phyloP scores from a whole-genome alignment of 2,888 invertebrate species.

The Cantharis nigra region DNA sequence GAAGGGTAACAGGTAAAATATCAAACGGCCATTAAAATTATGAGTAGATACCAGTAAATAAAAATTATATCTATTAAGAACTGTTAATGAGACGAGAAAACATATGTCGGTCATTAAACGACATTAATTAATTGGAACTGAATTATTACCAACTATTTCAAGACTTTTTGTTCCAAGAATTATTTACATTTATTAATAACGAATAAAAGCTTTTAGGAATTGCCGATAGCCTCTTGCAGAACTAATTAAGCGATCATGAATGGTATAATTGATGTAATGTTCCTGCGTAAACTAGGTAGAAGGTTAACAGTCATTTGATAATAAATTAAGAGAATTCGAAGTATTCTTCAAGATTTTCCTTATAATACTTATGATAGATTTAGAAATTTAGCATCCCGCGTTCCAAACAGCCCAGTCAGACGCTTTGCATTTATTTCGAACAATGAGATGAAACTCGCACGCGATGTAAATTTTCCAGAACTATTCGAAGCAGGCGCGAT shows the following conservation, averaged over 20 bases:
- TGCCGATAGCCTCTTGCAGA: neutral
- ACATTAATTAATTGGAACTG: neutral
- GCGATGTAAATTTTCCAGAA: slow-evolving; percentile 56
- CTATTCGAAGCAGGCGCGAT: slow-evolving; percentile 55
- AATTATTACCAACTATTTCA: neutral
- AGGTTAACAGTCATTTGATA: neutral
- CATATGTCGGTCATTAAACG: neutral
- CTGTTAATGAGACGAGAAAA: neutral
- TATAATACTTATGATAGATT: slow-evolving; percentile 28
- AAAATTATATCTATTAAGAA: neutral
- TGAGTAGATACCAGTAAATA: neutral
- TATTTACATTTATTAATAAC: neutral
- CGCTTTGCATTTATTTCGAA: slow-evolving; percentile 56
- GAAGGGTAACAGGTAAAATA: neutral
- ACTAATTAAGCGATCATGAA: neutral
- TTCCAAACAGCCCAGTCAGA: slow-evolving; percentile 35
- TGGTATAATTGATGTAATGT: neutral
- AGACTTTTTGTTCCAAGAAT: neutral
- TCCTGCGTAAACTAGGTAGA: neutral
- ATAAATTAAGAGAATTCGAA: neutral
- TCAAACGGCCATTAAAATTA: neutral
- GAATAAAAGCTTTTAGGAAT: neutral
- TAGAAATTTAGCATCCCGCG: slow-evolving; percentile 31
- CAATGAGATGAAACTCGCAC: slow-evolving; percentile 53
- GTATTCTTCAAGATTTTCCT: slow-evolving; percentile 8